These are phyloP conservation scores for Spisula solida DNA, from an alignment of 2,888 invertebrate genomes.

Conservation along the genomic window DNA sequence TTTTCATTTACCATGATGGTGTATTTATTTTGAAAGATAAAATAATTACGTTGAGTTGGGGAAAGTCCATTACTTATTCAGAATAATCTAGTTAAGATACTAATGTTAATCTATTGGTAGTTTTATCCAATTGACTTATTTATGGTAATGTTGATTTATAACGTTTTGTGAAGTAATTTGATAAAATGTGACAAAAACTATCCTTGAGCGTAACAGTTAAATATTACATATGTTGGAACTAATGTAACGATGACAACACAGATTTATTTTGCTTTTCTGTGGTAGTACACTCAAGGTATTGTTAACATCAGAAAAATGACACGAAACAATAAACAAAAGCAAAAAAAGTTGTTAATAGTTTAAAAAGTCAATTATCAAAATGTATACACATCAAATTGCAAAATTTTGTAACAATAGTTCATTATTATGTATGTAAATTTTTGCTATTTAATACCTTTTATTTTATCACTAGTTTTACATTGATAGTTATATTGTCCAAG, in stretches of 20 bases:
- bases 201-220: too few species aligned
- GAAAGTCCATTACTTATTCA: conserved; percentile 9
- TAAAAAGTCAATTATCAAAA: not conserved
- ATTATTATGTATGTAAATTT: not conserved
- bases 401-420: not conserved
- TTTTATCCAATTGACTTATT: not conserved
- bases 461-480: not conserved
- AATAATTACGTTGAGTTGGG: conserved; percentile 13
- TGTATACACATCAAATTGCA: not conserved
- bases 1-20: not conserved
- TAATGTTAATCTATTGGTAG: conserved; percentile 2
- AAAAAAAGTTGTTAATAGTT: not conserved
- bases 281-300: not conserved
- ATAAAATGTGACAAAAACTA: too few species aligned
- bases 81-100: not conserved
- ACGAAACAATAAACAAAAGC: not conserved
- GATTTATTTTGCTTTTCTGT: not conserved
- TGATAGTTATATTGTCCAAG: not conserved
- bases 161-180: not conserved
- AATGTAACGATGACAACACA: not conserved
- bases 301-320: not conserved
- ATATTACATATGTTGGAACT: not conserved
- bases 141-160: conserved; percentile 11
- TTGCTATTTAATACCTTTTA: not conserved
- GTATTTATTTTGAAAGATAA: conserved; percentile 16